Conservation (phyloP, 2,113 vertebrate genomes). For the Anthoscopus minutus region DNA sequence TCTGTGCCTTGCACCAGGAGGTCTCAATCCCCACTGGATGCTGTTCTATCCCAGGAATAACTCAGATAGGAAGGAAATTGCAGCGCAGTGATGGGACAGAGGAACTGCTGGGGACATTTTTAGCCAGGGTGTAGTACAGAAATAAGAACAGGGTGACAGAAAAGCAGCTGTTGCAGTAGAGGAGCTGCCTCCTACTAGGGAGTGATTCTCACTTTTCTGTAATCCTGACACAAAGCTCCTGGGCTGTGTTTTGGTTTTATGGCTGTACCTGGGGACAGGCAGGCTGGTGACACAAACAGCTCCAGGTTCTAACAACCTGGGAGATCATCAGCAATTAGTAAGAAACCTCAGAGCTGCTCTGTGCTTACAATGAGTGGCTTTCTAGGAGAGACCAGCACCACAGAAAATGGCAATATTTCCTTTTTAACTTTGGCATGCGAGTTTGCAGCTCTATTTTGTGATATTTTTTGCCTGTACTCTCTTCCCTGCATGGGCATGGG, state of each 20-base stretch:
- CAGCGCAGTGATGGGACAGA: background rate
- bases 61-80: background rate
- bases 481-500: background rate
- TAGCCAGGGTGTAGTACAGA: background rate
- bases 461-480: background rate
- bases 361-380: background rate
- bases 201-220: background rate
- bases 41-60: background rate
- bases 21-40: background rate
- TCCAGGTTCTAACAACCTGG: background rate
- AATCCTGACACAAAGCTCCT: background rate
- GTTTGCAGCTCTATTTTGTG: background rate
- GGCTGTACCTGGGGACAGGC: conserved; percentile 39
- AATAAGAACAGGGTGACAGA: background rate
- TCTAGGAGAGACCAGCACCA: background rate
- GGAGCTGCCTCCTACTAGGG: background rate
- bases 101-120: background rate
- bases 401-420: background rate
- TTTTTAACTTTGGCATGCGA: background rate
- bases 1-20: conserved; percentile 7
- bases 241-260: conserved; percentile 52
- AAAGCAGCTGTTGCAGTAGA: background rate
- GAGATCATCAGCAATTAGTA: conserved; percentile 19
- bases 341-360: background rate
- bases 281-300: conserved; percentile 50